phyloP scores from a whole-genome alignment of 2,797 vertebrate genomes.

The Xenopus petersii region DNA sequence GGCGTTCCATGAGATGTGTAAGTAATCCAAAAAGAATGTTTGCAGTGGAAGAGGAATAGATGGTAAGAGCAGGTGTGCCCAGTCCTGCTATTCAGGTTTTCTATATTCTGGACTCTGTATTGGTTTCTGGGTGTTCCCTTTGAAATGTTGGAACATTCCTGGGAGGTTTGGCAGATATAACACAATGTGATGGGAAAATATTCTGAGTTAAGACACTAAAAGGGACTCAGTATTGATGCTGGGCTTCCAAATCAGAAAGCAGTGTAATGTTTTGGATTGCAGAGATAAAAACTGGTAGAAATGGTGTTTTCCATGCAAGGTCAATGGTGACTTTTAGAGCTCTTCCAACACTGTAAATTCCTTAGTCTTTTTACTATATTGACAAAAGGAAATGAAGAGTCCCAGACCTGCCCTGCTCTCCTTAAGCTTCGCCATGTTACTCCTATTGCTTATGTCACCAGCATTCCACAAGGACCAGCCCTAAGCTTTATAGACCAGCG shows the following conservation, averaged over 20 bases:
- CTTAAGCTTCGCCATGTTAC: too few species aligned
- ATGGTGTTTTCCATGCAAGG: too few species aligned
- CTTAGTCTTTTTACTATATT: too few species aligned
- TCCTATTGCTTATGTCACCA: not conserved
- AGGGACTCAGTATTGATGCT: too few species aligned
- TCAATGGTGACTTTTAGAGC: too few species aligned
- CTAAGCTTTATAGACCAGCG: not conserved
- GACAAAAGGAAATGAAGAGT: too few species aligned
- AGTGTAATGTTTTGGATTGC: not conserved
- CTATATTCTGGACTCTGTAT: conserved; percentile 15
- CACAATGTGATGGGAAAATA: not conserved
- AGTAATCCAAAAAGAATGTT: conserved; percentile 37
- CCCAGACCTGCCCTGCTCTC: too few species aligned
- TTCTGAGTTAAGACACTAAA: not conserved
- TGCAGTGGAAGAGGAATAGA: conserved; percentile 31
- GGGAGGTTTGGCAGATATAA: conserved; percentile 17
- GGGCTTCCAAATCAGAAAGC: not conserved
- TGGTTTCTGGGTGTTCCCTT: conserved; percentile 46
- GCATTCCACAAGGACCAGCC: not conserved
- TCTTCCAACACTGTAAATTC: too few species aligned
- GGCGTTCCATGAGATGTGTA: not conserved
- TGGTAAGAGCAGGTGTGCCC: conserved; percentile 36
- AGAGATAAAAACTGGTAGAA: too few species aligned
- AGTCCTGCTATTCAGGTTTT: conserved; percentile 28
- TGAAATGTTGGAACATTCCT: conserved; percentile 14